These are phyloP conservation scores for Natator depressus DNA, from an alignment of 2,113 vertebrate genomes.

Conservation along the genomic window DNA sequence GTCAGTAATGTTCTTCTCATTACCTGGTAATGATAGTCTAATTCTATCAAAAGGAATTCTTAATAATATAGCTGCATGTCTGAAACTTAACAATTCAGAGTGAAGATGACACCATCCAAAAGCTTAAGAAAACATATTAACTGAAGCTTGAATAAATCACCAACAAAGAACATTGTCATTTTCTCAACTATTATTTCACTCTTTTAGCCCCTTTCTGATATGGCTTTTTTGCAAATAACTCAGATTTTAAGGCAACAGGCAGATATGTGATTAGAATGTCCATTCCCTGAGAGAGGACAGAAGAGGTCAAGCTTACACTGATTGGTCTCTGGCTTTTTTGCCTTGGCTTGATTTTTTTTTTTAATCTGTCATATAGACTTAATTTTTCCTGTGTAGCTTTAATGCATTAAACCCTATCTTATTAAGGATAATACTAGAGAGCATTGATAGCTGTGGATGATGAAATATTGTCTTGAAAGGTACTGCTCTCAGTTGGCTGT, in stretches of 20 bases:
- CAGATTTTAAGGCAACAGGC: background rate
- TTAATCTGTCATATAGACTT: too few relatives aligned
- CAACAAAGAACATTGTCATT: conserved; percentile 64
- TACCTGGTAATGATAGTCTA: conserved; percentile 75
- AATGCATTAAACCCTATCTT: fast-evolving
- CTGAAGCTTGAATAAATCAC: conserved; percentile 69
- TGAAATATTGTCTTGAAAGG: background rate
- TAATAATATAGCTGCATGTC: conserved; percentile 71
- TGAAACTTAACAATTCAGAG: conserved; percentile 69
- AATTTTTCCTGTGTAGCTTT: background rate
- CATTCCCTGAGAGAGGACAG: background rate
- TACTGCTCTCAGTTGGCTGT: background rate
- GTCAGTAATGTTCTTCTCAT: conserved; percentile 72
- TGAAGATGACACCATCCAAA: conserved; percentile 65
- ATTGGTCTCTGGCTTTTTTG: background rate
- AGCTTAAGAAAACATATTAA: conserved; percentile 75
- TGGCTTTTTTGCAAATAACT: background rate
- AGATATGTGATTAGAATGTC: background rate
- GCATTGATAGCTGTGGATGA: background rate
- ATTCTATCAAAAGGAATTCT: conserved; percentile 75
- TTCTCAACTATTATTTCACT: conserved; percentile 46
- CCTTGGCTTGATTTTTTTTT: background rate
- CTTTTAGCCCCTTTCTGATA: background rate
- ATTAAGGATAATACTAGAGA: background rate
- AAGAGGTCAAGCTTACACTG: background rate